Conservation (phyloP, 2,888 invertebrate genomes). For the Chloromyia formosa region DNA sequence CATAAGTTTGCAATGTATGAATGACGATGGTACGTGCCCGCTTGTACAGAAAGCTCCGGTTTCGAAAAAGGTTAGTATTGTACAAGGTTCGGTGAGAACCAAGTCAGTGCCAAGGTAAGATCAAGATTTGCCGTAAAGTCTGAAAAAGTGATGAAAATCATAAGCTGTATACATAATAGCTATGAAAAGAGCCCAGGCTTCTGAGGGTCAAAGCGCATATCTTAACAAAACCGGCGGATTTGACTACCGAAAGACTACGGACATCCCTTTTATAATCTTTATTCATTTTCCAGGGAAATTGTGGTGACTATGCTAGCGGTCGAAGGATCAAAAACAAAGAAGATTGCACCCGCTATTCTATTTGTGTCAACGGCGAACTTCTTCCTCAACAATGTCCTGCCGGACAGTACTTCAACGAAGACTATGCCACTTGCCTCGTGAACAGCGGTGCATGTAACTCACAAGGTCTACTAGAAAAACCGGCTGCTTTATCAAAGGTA, state of each 20-base stretch:
- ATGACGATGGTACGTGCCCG: conserved; percentile 56
- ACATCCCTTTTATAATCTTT: no score
- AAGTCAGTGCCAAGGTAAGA: no score
- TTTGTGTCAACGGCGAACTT: conserved; percentile 50
- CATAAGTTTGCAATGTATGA: conserved; percentile 44
- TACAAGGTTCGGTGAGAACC: no score
- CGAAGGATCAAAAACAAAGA: not conserved
- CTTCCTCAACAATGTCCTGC: conserved; percentile 48
- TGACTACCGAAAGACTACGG: no score
- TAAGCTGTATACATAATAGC: no score
- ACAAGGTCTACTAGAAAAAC: not conserved
- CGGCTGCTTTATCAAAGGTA: not conserved
- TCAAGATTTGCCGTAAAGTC: no score
- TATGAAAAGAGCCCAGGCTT: no score
- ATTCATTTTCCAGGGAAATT: not conserved
- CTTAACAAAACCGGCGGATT: no score
- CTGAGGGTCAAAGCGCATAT: not conserved
- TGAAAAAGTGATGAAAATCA: no score
- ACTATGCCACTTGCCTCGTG: not conserved
- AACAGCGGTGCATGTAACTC: conserved; percentile 3
- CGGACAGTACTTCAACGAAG: conserved; percentile 40
- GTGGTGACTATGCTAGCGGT: conserved; percentile 22
- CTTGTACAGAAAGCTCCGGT: conserved; percentile 51
- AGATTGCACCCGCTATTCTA: conserved; percentile 42
- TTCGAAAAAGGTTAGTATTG: not conserved